Conservation (phyloP, 2,113 vertebrate species). For the Uria aalge region DNA sequence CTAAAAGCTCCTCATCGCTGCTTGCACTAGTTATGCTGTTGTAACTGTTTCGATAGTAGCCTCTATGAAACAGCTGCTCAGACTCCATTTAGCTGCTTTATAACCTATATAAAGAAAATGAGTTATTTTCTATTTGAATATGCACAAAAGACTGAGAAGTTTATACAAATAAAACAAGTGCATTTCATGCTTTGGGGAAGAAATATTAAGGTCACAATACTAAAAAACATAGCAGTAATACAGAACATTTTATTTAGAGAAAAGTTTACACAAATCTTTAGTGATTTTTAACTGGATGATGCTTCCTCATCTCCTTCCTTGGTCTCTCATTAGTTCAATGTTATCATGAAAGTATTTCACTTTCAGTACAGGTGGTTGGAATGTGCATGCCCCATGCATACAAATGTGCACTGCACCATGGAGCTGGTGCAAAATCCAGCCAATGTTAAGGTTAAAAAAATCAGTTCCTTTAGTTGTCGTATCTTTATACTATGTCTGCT, state of each 20-base stretch:
- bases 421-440: not conserved
- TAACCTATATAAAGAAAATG: slow-evolving; percentile 68
- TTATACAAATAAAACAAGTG: not conserved
- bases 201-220: not conserved
- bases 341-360: not conserved
- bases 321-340: not conserved
- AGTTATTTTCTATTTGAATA: not conserved
- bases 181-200: not conserved
- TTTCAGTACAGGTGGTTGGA: not conserved
- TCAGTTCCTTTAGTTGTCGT: accelerated
- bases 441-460: not conserved
- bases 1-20: slow-evolving; percentile 97
- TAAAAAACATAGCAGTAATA: not conserved
- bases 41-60: slow-evolving; percentile 96
- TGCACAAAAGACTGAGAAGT: not conserved
- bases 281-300: not conserved
- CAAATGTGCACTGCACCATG: no score
- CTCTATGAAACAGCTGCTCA: slow-evolving; percentile 97
- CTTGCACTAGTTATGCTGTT: slow-evolving; percentile 98
- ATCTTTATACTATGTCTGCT: not conserved
- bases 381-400: accelerated
- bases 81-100: slow-evolving; percentile 97
- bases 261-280: not conserved
- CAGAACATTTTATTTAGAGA: not conserved
- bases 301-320: not conserved